A percentile compares a stretch with the other conserved stretches of the same genome.
These are phyloP conservation scores for Eilema caniola DNA, from an alignment of 2,888 invertebrate genomes.

Conservation along the genomic window DNA sequence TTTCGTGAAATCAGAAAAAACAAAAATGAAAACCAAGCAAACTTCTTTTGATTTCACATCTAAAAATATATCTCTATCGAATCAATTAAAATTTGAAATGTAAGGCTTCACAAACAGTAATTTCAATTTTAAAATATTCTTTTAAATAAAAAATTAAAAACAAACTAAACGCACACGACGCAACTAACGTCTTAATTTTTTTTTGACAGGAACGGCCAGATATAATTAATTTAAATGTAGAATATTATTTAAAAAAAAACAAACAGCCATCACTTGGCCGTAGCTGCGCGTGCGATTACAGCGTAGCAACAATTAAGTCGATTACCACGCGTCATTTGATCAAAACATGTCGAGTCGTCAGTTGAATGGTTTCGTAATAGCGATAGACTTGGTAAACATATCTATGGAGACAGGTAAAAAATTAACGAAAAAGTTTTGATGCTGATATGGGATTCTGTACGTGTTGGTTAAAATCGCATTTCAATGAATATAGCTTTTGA, in stretches of 20 bases:
- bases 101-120: constrained; percentile 6
- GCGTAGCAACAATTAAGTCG: constrained; percentile 78
- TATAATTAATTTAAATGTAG: constrained; percentile 26
- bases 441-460: constrained; percentile 13
- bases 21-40: neutral
- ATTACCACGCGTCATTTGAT: constrained; percentile 82
- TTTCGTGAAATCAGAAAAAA: neutral
- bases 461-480: constrained; percentile 8
- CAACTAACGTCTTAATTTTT: constrained; percentile 5
- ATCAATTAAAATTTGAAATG: constrained; percentile 8
- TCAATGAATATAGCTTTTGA: neutral
- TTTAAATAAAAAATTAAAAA: constrained; percentile 9
- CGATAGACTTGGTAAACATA: constrained; percentile 54
- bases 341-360: constrained; percentile 77
- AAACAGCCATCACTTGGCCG: constrained; percentile 43
- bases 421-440: constrained; percentile 49
- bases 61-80: constrained; percentile 11
- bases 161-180: constrained; percentile 9
- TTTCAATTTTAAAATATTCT: neutral
- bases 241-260: constrained; percentile 38
- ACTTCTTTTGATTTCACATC: neutral
- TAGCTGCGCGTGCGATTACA: constrained; percentile 60
- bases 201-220: constrained; percentile 17
- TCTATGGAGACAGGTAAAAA: constrained; percentile 50
- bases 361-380: constrained; percentile 63